phyloP scores from a whole-genome alignment of 2,888 invertebrate species.

The Brachypalpus laphriformis region DNA sequence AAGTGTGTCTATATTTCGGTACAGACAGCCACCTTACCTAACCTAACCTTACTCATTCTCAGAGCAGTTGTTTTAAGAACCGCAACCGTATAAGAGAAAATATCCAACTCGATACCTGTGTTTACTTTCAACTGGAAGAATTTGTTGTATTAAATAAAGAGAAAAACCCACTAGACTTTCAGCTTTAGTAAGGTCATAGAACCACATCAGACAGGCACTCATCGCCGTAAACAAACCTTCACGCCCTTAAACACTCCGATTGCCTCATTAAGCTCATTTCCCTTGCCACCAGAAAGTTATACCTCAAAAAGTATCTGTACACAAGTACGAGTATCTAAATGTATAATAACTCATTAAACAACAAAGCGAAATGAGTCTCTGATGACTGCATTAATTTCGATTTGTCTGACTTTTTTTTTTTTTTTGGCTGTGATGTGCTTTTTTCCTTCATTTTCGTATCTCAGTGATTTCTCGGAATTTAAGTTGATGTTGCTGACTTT shows the following conservation, averaged over 20 bases:
- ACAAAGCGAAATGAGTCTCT: constrained; percentile 51
- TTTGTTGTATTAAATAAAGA: too few species aligned
- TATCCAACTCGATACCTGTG: too few species aligned
- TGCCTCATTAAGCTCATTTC: constrained; percentile 43
- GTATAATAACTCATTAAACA: constrained; percentile 66
- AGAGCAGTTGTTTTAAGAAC: too few species aligned
- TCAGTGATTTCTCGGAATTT: constrained; percentile 56
- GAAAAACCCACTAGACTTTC: too few species aligned
- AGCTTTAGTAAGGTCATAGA: too few species aligned
- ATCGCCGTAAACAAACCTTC: constrained; percentile 1
- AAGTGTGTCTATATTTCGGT: too few species aligned
- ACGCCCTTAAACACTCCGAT: constrained; percentile 57
- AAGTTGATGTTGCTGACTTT: constrained; percentile 66
- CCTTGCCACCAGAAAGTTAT: constrained; percentile 13
- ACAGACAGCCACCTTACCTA: too few species aligned
- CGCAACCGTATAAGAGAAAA: too few species aligned
- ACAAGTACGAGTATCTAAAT: constrained; percentile 11
- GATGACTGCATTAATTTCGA: constrained; percentile 69
- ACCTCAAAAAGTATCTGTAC: background rate
- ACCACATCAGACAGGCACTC: too few species aligned
- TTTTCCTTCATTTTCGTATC: constrained; percentile 10
- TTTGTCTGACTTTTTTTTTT: constrained; percentile 58
- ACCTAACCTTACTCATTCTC: too few species aligned
- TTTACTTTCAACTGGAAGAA: too few species aligned
- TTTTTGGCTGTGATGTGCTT: constrained; percentile 17